A percentile compares a stretch with the other conserved stretches of the same genome.
Conservation (phyloP, 1,140 invertebrate species). For the Homarus americanus region DNA sequence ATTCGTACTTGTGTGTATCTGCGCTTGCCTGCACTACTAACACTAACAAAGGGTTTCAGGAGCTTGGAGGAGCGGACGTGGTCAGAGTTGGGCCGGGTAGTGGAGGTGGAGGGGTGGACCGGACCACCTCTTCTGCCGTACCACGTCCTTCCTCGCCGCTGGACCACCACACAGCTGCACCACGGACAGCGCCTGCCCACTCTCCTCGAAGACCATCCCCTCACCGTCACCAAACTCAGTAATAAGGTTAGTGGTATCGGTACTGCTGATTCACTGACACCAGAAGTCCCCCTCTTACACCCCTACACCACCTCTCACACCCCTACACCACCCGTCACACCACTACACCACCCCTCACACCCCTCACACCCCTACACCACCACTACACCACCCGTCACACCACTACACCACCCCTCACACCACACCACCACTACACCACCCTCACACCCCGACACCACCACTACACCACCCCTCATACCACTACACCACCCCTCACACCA, state of each 20-base stretch:
- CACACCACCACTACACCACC: no score
- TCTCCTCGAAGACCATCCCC: background rate
- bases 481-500: no score
- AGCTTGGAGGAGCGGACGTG: background rate
- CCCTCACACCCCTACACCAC: background rate
- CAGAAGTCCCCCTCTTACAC: no score
- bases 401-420: background rate
- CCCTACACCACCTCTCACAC: no score
- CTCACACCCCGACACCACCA: no score
- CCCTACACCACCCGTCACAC: no score
- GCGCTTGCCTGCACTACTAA: no score
- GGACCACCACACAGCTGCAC: background rate
- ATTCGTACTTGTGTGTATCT: no score
- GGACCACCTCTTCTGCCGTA: background rate
- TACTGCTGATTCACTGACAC: no score
- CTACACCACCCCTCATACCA: no score
- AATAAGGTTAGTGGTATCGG: background rate
- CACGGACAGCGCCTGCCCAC: background rate
- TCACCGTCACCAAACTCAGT: slow-evolving; percentile 12
- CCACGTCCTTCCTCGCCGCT: slow-evolving; percentile 10
- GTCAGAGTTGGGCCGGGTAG: background rate
- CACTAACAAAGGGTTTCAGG: slow-evolving; percentile 21
- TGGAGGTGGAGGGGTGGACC: background rate
- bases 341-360: no score
- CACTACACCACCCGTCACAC: no score